Conservation (phyloP, 2,888 invertebrate genomes). For the Bellardia bayeri region DNA sequence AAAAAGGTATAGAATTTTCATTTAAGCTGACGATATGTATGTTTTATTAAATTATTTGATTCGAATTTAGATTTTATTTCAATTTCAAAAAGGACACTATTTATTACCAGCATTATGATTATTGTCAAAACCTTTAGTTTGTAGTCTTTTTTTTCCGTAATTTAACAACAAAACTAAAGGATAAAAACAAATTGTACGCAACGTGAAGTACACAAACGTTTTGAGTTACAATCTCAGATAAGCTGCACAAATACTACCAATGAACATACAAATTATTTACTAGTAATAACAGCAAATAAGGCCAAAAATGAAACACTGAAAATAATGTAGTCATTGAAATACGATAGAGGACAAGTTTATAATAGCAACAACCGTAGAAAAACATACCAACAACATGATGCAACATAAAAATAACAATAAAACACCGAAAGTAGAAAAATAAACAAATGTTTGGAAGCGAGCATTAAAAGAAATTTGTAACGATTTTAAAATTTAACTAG, state of each 20-base stretch:
- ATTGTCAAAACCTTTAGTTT: slow-evolving; percentile 39
- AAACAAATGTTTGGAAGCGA: slow-evolving; percentile 69
- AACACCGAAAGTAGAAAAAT: slow-evolving; percentile 66
- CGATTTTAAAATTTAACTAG: slow-evolving; percentile 81
- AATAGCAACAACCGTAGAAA: slow-evolving; percentile 56
- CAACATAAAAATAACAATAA: slow-evolving; percentile 68
- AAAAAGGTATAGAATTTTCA: too few relatives aligned
- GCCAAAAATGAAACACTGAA: slow-evolving; percentile 26
- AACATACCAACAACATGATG: slow-evolving; percentile 52
- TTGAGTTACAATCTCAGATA: slow-evolving; percentile 84
- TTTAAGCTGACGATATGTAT: too few relatives aligned
- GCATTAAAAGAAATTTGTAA: slow-evolving; percentile 79
- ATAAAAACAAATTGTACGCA: slow-evolving; percentile 64
- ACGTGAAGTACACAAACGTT: slow-evolving; percentile 75
- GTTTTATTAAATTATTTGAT: background rate
- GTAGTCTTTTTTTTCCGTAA: slow-evolving; percentile 36
- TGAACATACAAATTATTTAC: slow-evolving; percentile 62
- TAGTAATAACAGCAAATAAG: slow-evolving; percentile 61
- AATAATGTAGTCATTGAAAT: slow-evolving; percentile 56
- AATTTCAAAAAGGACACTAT: slow-evolving; percentile 44
- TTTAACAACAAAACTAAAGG: slow-evolving; percentile 53
- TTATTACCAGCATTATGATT: slow-evolving; percentile 27
- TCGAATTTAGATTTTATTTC: slow-evolving; percentile 30
- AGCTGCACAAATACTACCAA: slow-evolving; percentile 82
- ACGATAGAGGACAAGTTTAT: slow-evolving; percentile 60